A percentile compares a stretch with the other conserved stretches of the same genome.
These are phyloP conservation scores for Apotomis betuletana DNA, from an alignment of 2,888 invertebrate genomes.

Conservation along the genomic window DNA sequence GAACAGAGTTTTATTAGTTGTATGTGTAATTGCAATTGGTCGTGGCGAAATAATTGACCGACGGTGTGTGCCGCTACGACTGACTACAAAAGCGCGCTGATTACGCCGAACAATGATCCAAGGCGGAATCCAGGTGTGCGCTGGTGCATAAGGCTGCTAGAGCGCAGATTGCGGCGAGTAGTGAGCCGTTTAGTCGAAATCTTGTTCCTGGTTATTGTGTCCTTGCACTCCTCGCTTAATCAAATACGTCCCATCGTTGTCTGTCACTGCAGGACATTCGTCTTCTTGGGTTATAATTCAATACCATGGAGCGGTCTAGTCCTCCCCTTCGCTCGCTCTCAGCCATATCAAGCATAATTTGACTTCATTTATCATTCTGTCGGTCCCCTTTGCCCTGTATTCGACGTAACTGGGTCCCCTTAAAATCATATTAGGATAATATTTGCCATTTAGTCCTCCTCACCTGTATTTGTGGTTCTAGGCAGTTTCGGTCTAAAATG, in stretches of 20 bases:
- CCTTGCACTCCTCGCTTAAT: neutral
- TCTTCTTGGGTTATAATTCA: slow-evolving; percentile 32
- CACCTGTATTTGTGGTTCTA: neutral
- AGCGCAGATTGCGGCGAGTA: no score
- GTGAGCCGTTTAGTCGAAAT: no score
- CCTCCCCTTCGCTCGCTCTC: slow-evolving; percentile 36
- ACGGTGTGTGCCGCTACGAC: no score
- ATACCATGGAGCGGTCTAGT: slow-evolving; percentile 31
- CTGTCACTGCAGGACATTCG: slow-evolving; percentile 16
- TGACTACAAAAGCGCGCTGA: no score
- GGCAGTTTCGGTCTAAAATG: neutral
- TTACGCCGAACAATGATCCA: no score
- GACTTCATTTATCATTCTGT: slow-evolving; percentile 40
- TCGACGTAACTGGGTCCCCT: slow-evolving; percentile 35
- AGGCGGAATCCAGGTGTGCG: no score
- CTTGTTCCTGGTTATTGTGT: neutral
- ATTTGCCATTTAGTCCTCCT: slow-evolving; percentile 5
- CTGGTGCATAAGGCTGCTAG: no score
- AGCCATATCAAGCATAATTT: slow-evolving; percentile 39
- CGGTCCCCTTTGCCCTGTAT: slow-evolving; percentile 38
- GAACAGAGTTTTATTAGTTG: no score
- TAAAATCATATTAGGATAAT: slow-evolving; percentile 34
- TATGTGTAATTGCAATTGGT: no score
- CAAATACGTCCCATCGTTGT: neutral
- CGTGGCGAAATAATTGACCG: no score